Evolutionary conservation across 2,113 vertebrate species (phyloP), one percentile per base, ranked within the genome.

Genomic region (Spea bombifrons): DNA sequence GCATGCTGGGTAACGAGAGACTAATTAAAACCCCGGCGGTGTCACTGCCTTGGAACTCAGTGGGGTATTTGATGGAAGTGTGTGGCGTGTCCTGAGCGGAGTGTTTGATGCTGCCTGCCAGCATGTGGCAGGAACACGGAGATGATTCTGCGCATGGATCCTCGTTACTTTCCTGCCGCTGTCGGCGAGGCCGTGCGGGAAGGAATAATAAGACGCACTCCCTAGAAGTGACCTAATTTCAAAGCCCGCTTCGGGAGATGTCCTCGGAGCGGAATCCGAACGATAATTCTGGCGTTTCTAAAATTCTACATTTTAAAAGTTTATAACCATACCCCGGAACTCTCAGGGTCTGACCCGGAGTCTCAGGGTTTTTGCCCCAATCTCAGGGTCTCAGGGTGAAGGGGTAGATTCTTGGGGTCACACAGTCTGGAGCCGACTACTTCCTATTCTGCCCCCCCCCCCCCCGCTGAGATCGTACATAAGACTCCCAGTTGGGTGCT

Each of bases 21-120:
- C 68, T 65, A 71, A 78, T 78, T 78, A 71, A 78, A 78, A 68
- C 59, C 59, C 8, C 6, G 68, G 65, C 17, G 57, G 50, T 49
- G 10, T 5, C 17, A 48, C 44, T 55, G n/a, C 12, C 7, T 66
- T n/a, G 66, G 45, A 13, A 16, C 16, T 10, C 49, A 17, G 67
- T n/a, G 16, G 15, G 55, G 43, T 49, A 44, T 8, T 9, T 7
- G 59, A 72, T 52, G 68, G 59, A 71, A 46, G 59, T 57, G 16
- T 52, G 55, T 44, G 47, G 57, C 9, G 65, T 44, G 49, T 57
- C 65, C 66, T 47, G 65, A 17, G 5, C 59, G 66, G 59, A 53
- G 48, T 16, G 57, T 72, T 71, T 64, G 59, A 72, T 71, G 68
- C 13, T 48, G 15, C 45, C 46, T 50, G 67, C 75, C 66, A 57